phyloP scores from a whole-genome alignment of 1,140 invertebrate genomes.

The Trichonephila clavata region DNA sequence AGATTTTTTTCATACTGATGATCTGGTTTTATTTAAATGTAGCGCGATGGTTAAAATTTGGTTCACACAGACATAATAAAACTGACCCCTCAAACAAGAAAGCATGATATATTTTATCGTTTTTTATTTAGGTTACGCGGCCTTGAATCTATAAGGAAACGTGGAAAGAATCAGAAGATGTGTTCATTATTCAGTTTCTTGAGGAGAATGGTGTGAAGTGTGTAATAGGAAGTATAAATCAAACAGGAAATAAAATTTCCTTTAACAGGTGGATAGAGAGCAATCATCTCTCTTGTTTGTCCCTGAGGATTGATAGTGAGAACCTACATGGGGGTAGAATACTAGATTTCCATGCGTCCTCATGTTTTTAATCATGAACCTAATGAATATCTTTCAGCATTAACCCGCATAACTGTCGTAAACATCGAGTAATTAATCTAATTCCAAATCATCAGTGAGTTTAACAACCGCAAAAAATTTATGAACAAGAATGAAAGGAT shows the following conservation, averaged over 20 bases:
- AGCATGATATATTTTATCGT: background rate
- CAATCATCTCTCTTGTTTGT: background rate
- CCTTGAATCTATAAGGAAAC: background rate
- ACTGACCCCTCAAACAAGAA: background rate
- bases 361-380: too few relatives aligned
- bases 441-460: too few relatives aligned
- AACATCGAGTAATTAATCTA: too few relatives aligned
- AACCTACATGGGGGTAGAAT: background rate
- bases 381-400: too few relatives aligned
- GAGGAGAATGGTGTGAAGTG: background rate
- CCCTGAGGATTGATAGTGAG: background rate
- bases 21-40: background rate
- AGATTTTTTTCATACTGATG: too few relatives aligned
- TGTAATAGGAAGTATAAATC: background rate
- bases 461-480: too few relatives aligned
- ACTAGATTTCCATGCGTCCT: background rate
- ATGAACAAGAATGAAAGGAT: too few relatives aligned
- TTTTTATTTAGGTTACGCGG: background rate
- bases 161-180: background rate
- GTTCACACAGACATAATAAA: background rate
- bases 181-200: background rate
- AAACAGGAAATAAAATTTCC: background rate
- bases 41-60: background rate
- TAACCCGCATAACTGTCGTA: too few relatives aligned
- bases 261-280: background rate